These are phyloP conservation scores for Pseudotriccus pelzelni DNA, from an alignment of 2,797 vertebrate genomes.

Conservation along the genomic window DNA sequence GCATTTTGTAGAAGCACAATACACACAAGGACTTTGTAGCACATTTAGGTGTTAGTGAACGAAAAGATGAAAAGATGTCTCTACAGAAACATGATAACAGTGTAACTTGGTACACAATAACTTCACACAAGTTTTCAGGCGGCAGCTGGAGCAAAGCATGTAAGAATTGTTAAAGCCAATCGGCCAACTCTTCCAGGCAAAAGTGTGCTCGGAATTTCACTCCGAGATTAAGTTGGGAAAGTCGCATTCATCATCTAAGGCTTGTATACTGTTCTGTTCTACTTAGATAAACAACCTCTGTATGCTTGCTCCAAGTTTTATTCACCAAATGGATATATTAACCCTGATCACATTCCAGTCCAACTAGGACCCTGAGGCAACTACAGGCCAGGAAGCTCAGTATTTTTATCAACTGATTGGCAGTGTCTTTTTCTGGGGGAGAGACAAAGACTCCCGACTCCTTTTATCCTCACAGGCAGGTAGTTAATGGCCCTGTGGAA, in stretches of 20 bases:
- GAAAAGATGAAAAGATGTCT: not conserved
- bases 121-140: not conserved
- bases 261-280: not conserved
- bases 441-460: not conserved
- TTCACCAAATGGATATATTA: not conserved
- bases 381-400: not conserved
- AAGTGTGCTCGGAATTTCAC: not conserved
- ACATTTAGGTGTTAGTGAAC: not conserved
- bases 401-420: not conserved
- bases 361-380: not conserved
- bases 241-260: not conserved
- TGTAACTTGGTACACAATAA: not conserved
- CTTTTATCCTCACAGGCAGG: not conserved
- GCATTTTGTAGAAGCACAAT: not conserved
- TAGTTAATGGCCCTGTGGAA: not conserved
- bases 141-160: not conserved
- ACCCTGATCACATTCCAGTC: fast-evolving
- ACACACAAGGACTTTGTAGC: fast-evolving
- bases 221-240: not conserved
- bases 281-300: not conserved
- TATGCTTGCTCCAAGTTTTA: not conserved
- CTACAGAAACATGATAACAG: not conserved
- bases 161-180: not conserved
- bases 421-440: not conserved
- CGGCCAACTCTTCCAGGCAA: not conserved